A percentile compares a stretch with the other conserved stretches of the same genome.
Evolutionary conservation across 1,140 invertebrate genomes (phyloP).

Genomic region (Oscheius sp.): DNA sequence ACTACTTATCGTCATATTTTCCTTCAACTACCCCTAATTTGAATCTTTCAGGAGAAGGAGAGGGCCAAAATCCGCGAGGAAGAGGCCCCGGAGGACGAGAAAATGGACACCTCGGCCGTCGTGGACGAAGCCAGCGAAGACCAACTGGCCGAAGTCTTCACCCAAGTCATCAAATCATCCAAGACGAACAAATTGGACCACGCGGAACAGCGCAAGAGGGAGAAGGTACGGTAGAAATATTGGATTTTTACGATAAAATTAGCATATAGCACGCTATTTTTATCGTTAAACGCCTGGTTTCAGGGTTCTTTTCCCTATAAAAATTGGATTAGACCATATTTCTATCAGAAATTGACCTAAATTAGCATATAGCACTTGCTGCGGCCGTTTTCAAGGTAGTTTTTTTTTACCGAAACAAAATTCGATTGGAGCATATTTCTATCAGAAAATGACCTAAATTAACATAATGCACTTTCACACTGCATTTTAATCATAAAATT

Average conservation of each 20-base stretch:
- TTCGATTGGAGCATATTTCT: too few relatives aligned
- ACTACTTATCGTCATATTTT: background rate
- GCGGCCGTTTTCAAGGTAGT: too few relatives aligned
- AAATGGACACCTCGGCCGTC: background rate
- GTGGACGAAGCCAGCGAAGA: background rate
- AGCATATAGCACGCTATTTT: background rate
- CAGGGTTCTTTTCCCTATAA: too few relatives aligned
- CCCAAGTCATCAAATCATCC: constrained; percentile 12
- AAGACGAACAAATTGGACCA: constrained; percentile 16
- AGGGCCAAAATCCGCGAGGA: constrained; percentile 66
- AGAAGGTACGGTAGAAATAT: constrained; percentile 3
- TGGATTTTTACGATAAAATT: too few relatives aligned
- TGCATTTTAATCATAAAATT: background rate
- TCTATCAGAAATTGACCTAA: too few relatives aligned
- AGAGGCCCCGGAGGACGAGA: constrained; percentile 45
- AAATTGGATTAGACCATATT: too few relatives aligned
- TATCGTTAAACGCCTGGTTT: too few relatives aligned
- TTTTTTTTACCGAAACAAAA: too few relatives aligned
- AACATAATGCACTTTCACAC: too few relatives aligned
- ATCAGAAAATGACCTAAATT: too few relatives aligned
- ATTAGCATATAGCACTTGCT: too few relatives aligned
- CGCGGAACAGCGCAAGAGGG: constrained; percentile 13
- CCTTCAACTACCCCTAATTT: background rate
- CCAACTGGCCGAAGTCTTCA: constrained; percentile 18
- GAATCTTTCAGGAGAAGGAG: constrained; percentile 68